Base-by-base conservation (phyloP, 2,113 vertebrate species). In the Cyphomyrus discorhynchus region DNA sequence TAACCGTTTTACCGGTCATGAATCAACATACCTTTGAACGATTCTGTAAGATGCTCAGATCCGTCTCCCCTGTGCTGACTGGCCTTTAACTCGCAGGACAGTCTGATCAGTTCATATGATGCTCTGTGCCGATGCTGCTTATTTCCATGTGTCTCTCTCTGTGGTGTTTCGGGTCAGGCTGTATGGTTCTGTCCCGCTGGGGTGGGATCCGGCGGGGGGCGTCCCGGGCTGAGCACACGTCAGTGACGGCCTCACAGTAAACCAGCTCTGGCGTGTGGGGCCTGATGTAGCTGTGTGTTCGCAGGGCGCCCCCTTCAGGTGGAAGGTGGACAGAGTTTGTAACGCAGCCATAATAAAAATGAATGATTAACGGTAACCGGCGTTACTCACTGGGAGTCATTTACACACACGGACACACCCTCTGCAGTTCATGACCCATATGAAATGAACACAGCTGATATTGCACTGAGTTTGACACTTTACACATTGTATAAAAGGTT, bases 171-270 rank as follows among this genome's bases (percentile, higher is more conserved):
- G 10, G 15, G 88, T 89, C 90, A 92, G 84, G 92, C 89, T 88
- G 21, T 93, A 83, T 91, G 45, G 91, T 92, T 89, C 84, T 91
- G 91, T 53, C 90, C 4, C 47, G 84, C 90, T 84, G 82, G 21
- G 15, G 90, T 89, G 89, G 84, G 90, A 91, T n/a, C 52, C 42
- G 85, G 10, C 88, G 46, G 89, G 88, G 77, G 88, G 47, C 93
- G 91, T 91, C 90, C 90, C 90, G 93, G 91, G 58, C 92, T 92
- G 93, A 93, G 93, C 95, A 91, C 95, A 95, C 95, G 3, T 97
- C 96, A 93, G 96, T 99, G 98, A 99, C 92, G 97, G 95, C 93
- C 95, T 94, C 96, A 95, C 97, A 97, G 96, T 95, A 98, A 99
- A 98, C 97, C 98, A 94, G 91, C 19, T 4, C 86, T 94, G 98